These are phyloP conservation scores for Athalia cordata DNA, from an alignment of 2,888 invertebrate genomes.

Conservation along the genomic window DNA sequence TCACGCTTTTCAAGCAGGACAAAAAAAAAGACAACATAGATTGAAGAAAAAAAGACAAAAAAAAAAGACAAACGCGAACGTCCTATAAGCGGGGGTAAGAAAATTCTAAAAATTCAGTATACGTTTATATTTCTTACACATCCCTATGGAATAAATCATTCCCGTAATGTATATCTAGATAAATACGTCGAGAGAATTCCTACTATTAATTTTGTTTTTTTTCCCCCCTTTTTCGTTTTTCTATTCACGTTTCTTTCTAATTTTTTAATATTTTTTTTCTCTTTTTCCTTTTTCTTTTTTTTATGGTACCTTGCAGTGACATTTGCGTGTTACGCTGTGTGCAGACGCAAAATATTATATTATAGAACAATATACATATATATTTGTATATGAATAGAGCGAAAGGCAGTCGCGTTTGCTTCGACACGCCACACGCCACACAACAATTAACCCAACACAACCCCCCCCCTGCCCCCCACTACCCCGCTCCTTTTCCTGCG, in stretches of 20 bases:
- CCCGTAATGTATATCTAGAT: too few species aligned
- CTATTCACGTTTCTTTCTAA: slow-evolving; percentile 41
- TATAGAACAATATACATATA: background rate
- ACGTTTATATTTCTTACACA: too few species aligned
- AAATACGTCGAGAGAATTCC: too few species aligned
- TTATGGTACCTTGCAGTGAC: slow-evolving; percentile 63
- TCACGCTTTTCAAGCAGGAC: too few species aligned
- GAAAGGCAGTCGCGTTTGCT: slow-evolving; percentile 49
- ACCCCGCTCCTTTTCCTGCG: slow-evolving; percentile 45
- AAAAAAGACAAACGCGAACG: too few species aligned
- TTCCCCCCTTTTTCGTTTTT: slow-evolving; percentile 32
- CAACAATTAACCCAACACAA: slow-evolving; percentile 71
- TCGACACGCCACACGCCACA: slow-evolving; percentile 71
- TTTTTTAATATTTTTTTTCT: slow-evolving; percentile 32
- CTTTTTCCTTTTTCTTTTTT: slow-evolving; percentile 33
- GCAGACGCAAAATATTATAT: background rate
- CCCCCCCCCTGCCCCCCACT: slow-evolving; percentile 55
- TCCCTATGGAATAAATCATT: too few species aligned
- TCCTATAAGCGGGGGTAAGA: too few species aligned
- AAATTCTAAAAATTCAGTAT: too few species aligned
- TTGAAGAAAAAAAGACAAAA: too few species aligned
- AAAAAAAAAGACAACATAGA: too few species aligned
- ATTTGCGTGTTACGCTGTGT: slow-evolving; percentile 65
- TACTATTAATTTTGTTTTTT: too few species aligned
- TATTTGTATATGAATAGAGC: background rate